Evolutionary conservation across 2,888 invertebrate genomes (phyloP).

Genomic region (Sympetrum striolatum): DNA sequence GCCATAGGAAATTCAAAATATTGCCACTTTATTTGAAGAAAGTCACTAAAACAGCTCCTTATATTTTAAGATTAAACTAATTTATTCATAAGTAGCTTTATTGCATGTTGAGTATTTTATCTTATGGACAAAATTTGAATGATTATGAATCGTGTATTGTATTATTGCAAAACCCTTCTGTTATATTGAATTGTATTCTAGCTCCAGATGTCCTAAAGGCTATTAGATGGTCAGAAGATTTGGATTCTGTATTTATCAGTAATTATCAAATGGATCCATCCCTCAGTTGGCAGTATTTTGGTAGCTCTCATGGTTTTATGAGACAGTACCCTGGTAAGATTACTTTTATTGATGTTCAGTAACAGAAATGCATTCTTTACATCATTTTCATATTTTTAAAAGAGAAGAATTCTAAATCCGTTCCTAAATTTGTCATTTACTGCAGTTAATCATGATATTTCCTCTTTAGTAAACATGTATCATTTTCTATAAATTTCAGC

Average conservation of each 20-base stretch:
- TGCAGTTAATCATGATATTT: background rate
- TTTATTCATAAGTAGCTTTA: no score
- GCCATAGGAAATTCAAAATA: no score
- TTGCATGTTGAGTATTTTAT: no score
- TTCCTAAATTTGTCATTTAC: background rate
- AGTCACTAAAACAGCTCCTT: no score
- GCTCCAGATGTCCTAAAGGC: constrained; percentile 88
- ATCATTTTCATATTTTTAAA: background rate
- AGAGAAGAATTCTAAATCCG: background rate
- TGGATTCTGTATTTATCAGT: constrained; percentile 87
- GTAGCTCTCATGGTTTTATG: constrained; percentile 96
- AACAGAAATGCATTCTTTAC: no score
- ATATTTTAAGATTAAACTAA: no score
- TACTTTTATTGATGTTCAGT: background rate
- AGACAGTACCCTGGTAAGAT: constrained; percentile 88
- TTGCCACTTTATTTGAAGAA: no score
- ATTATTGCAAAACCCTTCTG: no score
- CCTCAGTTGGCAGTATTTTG: constrained; percentile 97
- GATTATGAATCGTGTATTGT: no score
- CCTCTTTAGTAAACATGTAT: no score
- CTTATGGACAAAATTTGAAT: no score
- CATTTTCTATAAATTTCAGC: constrained; percentile 60
- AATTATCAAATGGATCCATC: constrained; percentile 88
- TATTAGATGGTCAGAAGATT: constrained; percentile 93
- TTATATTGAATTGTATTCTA: constrained; percentile 56